Evolutionary conservation across 2,797 vertebrate genomes (phyloP), one percentile per base, ranked within the genome.

Genomic region (Enteromius anoplus): DNA sequence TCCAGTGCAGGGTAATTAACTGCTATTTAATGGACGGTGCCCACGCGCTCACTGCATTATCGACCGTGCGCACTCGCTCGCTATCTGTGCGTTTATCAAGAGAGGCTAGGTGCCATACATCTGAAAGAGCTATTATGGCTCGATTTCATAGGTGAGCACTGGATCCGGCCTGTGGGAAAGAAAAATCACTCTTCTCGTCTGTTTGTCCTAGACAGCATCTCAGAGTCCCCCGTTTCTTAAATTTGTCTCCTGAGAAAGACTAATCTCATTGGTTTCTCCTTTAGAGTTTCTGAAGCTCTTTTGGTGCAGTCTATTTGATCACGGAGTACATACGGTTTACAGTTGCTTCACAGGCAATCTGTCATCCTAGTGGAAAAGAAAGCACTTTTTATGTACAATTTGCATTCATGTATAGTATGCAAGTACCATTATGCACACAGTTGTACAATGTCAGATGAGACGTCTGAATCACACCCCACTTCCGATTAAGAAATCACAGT

Each of bases 1-100:
- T 69, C 72, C 49, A 29, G 37, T 49, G 75, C 66, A 19, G 53
- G 19, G 64, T 85, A 85, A 87, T 85, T 77, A 82, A 83, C 80
- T 81, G 65, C 69, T 53, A 53, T 83, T 84, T 82, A 83, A 86
- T 84, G 66, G 66, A 75, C 49, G 64, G 21, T 53, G 42, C 81
- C 51, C 71, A 75, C 68, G 19, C 49, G 11, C 60, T 37, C 14
- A 78, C 76, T 51, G 32, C 58, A 49, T 75, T 81, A 86, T 80
- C 75, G 72, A 78, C 77, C 29, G 19, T 26, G 55, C 32, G 55
- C 51, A 17, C 72, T 51, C 49, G 7, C 51, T 53, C 23, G 3
- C 58, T 51, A 82, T 82, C 47, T 65, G 17, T n/a, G 5, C 37
- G 34, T 76, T 82, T 69, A 82, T 82, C 49, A 68, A 64, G 23